Conservation (phyloP, 2,888 invertebrate species). For the Nemapogon koenigi region DNA sequence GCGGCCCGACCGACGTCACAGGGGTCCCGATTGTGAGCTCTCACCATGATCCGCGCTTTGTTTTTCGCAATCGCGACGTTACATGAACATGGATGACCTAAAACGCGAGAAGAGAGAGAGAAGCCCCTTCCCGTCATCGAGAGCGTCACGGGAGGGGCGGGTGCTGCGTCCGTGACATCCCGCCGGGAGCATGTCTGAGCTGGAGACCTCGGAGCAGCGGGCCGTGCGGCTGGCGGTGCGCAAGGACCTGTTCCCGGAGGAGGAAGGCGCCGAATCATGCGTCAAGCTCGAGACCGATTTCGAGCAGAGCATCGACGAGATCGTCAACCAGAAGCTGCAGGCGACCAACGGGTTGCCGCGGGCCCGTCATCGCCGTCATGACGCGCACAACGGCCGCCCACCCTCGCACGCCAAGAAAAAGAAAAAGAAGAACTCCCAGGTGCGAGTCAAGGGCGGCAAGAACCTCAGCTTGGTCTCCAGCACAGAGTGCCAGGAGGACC, state of each 20-base stretch:
- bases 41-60: slow-evolving; percentile 60
- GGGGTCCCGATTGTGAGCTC: slow-evolving; percentile 47
- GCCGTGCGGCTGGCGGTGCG: slow-evolving; percentile 53
- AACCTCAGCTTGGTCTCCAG: slow-evolving; percentile 61
- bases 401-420: slow-evolving; percentile 20
- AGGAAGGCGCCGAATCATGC: slow-evolving; percentile 35
- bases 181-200: slow-evolving; percentile 55
- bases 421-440: slow-evolving; percentile 40
- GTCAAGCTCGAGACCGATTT: slow-evolving; percentile 59
- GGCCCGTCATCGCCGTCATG: slow-evolving; percentile 38
- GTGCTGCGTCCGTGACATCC: slow-evolving; percentile 51
- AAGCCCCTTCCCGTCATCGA: slow-evolving; percentile 53
- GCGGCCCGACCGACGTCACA: no score
- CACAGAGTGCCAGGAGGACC: slow-evolving; percentile 42
- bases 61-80: slow-evolving; percentile 66
- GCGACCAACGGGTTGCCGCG: slow-evolving; percentile 39
- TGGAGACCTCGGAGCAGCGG: slow-evolving; percentile 27
- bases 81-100: slow-evolving; percentile 68
- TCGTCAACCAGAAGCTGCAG: slow-evolving; percentile 45
- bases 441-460: slow-evolving; percentile 52
- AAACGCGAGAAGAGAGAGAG: slow-evolving; percentile 63
- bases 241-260: slow-evolving; percentile 51
- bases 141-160: slow-evolving; percentile 53
- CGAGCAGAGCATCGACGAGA: slow-evolving; percentile 56
- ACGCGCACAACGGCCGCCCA: slow-evolving; percentile 50